These are phyloP conservation scores for Cliona cf. orientalis DNA, from an alignment of 37 sponge, comb jelly and placozoan species.

Conservation along the genomic window DNA sequence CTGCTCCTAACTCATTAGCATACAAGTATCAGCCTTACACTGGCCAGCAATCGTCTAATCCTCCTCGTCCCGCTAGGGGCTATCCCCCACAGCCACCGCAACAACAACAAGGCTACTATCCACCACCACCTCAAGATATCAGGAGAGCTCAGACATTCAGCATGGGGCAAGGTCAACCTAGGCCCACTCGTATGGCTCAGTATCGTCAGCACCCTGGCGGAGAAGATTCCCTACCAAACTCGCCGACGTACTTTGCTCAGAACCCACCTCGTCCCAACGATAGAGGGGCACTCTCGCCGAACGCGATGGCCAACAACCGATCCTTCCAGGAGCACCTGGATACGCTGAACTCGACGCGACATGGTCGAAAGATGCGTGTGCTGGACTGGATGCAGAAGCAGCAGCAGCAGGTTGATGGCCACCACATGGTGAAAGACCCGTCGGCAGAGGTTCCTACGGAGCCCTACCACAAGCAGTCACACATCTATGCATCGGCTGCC, in stretches of 20 bases:
- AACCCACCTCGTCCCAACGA: background rate
- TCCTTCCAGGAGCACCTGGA: constrained; percentile 20
- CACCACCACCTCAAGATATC: too few relatives aligned
- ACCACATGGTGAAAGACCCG: background rate
- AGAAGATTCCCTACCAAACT: constrained; percentile 17
- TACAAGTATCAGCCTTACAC: too few relatives aligned
- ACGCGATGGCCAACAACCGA: background rate
- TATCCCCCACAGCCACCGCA: background rate
- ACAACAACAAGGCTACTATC: too few relatives aligned
- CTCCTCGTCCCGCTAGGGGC: background rate
- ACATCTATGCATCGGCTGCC: background rate
- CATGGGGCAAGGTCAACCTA: background rate
- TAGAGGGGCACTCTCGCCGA: background rate
- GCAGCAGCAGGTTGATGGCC: background rate
- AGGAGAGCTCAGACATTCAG: background rate
- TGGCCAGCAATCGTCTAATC: too few relatives aligned
- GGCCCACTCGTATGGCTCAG: background rate
- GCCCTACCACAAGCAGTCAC: background rate
- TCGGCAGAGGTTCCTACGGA: background rate
- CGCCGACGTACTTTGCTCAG: constrained; percentile 7
- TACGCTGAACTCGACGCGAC: background rate
- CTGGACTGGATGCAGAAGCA: constrained; percentile 21
- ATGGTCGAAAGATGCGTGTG: constrained; percentile 3
- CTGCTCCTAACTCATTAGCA: too few relatives aligned
- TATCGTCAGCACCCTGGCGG: background rate